Conservation (phyloP, 2,888 invertebrate genomes). For the Chorisops tibialis region DNA sequence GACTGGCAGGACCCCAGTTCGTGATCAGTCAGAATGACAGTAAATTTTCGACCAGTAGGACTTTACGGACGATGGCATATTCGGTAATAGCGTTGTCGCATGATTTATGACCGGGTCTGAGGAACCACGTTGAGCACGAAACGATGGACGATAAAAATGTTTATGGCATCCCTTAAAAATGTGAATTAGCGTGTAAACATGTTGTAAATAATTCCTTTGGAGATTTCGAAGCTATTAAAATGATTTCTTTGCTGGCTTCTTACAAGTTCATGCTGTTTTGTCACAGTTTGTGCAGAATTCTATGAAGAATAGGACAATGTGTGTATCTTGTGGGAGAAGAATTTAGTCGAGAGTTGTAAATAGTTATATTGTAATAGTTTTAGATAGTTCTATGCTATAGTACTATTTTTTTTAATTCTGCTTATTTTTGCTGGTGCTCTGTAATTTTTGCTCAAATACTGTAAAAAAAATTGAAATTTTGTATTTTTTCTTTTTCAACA, state of each 20-base stretch:
- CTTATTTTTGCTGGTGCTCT: too few relatives aligned
- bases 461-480: too few relatives aligned
- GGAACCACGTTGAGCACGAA: slow-evolving; percentile 19
- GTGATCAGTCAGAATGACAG: neutral
- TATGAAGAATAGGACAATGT: neutral
- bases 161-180: slow-evolving; percentile 24
- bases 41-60: neutral
- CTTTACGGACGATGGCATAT: neutral
- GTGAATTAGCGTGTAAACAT: slow-evolving; percentile 32
- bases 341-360: too few relatives aligned
- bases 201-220: slow-evolving; percentile 18
- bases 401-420: too few relatives aligned
- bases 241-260: slow-evolving; percentile 6
- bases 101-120: slow-evolving; percentile 6
- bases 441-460: too few relatives aligned
- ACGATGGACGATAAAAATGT: slow-evolving; percentile 28
- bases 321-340: neutral
- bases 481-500: too few relatives aligned
- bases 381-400: too few relatives aligned
- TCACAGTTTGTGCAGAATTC: neutral
- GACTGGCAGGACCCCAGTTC: slow-evolving; percentile 10
- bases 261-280: slow-evolving; percentile 17
- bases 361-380: too few relatives aligned
- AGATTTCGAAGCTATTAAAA: neutral
- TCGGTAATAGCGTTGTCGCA: neutral